phyloP scores from a whole-genome alignment of 2,113 vertebrate genomes.

The Callocephalon fimbriatum region DNA sequence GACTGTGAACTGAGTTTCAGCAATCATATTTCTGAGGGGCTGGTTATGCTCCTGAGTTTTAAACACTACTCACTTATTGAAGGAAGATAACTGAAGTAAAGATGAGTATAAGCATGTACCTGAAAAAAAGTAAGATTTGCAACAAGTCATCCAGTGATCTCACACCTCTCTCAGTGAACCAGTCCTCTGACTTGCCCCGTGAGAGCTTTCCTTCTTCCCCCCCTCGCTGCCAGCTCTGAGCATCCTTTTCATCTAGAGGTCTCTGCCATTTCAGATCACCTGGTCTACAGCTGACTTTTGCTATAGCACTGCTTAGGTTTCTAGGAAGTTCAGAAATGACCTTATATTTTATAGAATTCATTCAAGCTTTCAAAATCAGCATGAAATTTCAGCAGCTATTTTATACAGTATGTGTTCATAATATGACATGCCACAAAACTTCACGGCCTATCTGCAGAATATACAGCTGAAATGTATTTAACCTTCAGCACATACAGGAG shows the following conservation, averaged over 20 bases:
- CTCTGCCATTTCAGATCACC: slow-evolving; percentile 11
- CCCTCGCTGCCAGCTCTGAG: not conserved
- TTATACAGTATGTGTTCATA: not conserved
- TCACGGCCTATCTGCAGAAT: not conserved
- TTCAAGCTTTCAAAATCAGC: not conserved
- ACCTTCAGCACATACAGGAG: not conserved
- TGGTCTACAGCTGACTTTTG: not conserved
- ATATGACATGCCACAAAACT: not conserved
- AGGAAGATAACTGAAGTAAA: not conserved
- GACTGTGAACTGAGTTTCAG: not conserved
- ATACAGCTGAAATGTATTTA: not conserved
- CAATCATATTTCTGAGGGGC: not conserved
- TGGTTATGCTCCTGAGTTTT: not conserved
- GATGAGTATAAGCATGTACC: not conserved
- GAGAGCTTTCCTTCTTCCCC: slow-evolving; percentile 7
- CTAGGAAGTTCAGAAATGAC: slow-evolving; percentile 34
- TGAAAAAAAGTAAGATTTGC: slow-evolving; percentile 18
- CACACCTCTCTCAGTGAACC: not conserved
- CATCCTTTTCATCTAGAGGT: not conserved
- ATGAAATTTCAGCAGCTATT: not conserved
- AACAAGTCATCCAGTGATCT: not conserved
- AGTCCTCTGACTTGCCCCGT: not conserved
- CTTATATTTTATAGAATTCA: not conserved
- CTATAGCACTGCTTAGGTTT: slow-evolving; percentile 11
- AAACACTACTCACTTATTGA: not conserved